A percentile compares a stretch with the other conserved stretches of the same genome.
These are phyloP conservation scores for Brachionus calyciflorus DNA, from an alignment of 1,140 invertebrate genomes.

Conservation along the genomic window DNA sequence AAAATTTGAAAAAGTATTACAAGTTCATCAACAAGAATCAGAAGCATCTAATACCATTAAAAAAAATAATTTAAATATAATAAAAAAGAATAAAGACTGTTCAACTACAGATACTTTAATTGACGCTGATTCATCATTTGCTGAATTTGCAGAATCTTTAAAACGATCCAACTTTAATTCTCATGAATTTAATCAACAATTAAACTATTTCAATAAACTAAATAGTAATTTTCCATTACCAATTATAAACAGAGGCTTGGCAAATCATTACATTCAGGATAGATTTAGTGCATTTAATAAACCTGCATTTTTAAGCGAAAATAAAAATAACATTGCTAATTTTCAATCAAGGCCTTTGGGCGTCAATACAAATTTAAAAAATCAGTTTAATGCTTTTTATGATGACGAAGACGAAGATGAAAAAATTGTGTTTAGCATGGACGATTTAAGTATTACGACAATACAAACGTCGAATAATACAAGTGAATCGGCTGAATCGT, in stretches of 20 bases:
- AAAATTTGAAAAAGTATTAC: constrained; percentile 9
- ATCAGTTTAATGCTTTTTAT: constrained; percentile 22
- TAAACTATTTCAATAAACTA: not conserved
- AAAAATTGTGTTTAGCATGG: constrained; percentile 38
- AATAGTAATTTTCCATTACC: not conserved
- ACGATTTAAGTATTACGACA: constrained; percentile 36
- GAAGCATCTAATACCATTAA: too few relatives aligned
- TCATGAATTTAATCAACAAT: not conserved
- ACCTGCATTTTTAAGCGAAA: not conserved
- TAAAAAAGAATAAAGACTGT: not conserved
- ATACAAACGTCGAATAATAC: not conserved
- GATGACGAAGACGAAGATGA: constrained; percentile 38
- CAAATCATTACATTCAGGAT: not conserved
- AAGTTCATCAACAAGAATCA: not conserved
- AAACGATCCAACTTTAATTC: constrained; percentile 20
- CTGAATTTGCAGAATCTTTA: constrained; percentile 13
- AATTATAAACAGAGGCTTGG: too few relatives aligned
- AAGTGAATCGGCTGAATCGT: not conserved
- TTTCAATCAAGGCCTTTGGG: not conserved
- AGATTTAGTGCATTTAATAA: not conserved
- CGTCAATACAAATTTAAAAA: not conserved
- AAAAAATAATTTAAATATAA: not conserved
- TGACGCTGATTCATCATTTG: constrained; percentile 44
- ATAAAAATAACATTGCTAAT: not conserved
- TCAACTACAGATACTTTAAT: constrained; percentile 22